phyloP scores from a whole-genome alignment of 1,140 invertebrate species.

The Araneus ventricosus region DNA sequence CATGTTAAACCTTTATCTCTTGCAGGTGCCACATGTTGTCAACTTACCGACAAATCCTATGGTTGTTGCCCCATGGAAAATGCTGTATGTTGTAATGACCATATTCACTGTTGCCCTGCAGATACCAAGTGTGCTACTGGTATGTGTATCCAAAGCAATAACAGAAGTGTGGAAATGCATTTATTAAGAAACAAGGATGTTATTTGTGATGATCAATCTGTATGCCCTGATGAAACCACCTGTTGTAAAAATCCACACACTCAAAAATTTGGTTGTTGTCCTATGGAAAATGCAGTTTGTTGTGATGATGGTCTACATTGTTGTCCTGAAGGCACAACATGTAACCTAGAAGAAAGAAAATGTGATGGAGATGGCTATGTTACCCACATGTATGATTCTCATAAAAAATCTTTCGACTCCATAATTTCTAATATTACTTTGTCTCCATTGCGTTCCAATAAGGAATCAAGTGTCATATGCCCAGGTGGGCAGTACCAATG shows the following conservation, averaged over 20 bases:
- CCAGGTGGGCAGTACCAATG: too few relatives aligned
- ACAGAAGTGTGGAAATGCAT: not conserved
- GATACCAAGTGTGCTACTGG: conserved; percentile 42
- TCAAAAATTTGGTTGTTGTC: conserved; percentile 80
- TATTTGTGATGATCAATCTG: conserved; percentile 10
- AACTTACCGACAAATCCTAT: conserved; percentile 33
- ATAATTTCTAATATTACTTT: not conserved
- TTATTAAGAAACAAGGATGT: conserved; percentile 2
- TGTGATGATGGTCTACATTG: conserved; percentile 77
- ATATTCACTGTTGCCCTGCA: conserved; percentile 67
- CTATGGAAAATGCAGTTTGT: conserved; percentile 78
- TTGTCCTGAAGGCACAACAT: conserved; percentile 76
- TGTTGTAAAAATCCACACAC: conserved; percentile 79
- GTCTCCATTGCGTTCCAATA: not conserved
- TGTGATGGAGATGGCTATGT: conserved; percentile 40
- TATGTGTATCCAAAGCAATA: conserved; percentile 15
- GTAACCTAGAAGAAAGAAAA: conserved; percentile 58
- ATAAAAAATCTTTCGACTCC: not conserved
- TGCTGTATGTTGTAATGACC: conserved; percentile 73
- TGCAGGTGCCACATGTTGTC: conserved; percentile 62
- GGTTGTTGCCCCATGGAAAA: conserved; percentile 65
- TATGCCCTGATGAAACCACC: conserved; percentile 79
- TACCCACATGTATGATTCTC: conserved; percentile 18
- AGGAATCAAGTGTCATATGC: too few relatives aligned
- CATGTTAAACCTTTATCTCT: not conserved